A percentile compares a stretch with the other conserved stretches of the same genome.
phyloP scores from a whole-genome alignment of 2,888 invertebrate genomes.

The Pegoplata infirma region DNA sequence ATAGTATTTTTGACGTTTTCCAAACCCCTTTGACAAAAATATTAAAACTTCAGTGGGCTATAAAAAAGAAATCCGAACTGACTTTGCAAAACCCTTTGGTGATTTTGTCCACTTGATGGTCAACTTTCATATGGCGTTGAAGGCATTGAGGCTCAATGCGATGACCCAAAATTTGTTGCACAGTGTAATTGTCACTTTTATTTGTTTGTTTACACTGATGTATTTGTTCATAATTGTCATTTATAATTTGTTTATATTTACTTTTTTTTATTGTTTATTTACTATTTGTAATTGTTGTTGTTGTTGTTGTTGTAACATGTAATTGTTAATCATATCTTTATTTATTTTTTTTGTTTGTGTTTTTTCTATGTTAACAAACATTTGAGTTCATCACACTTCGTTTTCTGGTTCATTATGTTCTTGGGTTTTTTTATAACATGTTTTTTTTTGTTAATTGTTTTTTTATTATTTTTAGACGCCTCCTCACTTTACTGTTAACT shows the following conservation, averaged over 20 bases:
- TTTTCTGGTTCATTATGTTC: neutral
- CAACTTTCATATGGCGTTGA: no score
- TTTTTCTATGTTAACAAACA: conserved; percentile 9
- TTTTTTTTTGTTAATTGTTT: conserved; percentile 27
- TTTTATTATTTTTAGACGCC: conserved; percentile 44
- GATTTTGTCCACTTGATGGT: no score
- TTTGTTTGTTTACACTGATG: conserved; percentile 25
- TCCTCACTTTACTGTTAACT: conserved; percentile 20
- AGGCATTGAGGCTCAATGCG: no score
- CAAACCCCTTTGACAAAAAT: no score
- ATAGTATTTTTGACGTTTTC: no score
- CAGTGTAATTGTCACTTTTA: conserved; percentile 25
- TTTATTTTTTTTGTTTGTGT: conserved; percentile 9
- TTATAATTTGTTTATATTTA: conserved; percentile 53
- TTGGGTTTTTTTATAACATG: neutral
- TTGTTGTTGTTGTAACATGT: conserved; percentile 22
- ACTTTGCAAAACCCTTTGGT: no score
- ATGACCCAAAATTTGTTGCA: no score
- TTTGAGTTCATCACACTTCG: conserved; percentile 9
- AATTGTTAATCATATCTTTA: conserved; percentile 19
- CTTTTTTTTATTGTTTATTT: conserved; percentile 30
- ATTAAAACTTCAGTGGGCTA: no score
- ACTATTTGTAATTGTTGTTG: conserved; percentile 26
- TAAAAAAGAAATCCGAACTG: no score
- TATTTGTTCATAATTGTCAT: conserved; percentile 47